Base-by-base conservation (phyloP, 2,113 vertebrate species). In the Mohoua ochrocephala region DNA sequence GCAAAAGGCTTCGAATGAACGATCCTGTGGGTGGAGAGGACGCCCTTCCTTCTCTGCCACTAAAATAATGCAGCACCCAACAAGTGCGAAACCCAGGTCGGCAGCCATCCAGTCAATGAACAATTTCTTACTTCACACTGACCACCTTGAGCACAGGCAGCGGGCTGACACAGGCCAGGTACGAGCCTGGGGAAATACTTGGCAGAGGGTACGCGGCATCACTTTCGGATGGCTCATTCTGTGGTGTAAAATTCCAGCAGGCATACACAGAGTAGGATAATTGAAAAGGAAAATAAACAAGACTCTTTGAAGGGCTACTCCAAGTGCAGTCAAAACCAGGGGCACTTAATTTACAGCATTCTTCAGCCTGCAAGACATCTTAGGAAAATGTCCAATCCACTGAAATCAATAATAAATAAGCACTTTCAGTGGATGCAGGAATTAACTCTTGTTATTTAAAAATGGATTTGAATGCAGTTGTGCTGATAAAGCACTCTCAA, bases 1-100 rank as follows among this genome's bases (percentile, higher is more conserved):
- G 0, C 37, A 61, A 20, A 87, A 75, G 44, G 28, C 52, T 91
- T 35, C 0, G 2, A 52, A 68, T 0, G 0, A 69, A 53, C 47
- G 64, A 4, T 10, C 16, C 42, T 41, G 30, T 3, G 20, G 23
- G 37, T n/a, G n/a, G 60, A 65, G 61, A 82, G 11, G 23, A 71
- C 0, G 0, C 27, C 49, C 16, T 91, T 30, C 49, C 16, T 91
- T 30, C 67, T 57, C 71, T 50, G 39, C 31, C 44, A 35, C 59
- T 44, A 47, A 87, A 96, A 88, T 45, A 42, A 53, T 2, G 50
- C 30, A 67, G 73, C 33, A 44, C 11, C 33, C 63, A 91, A 22
- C 4, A 80, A 74, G 31, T 8, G 47, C 2, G 31, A 93, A 57
- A 57, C 14, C 21, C 44, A 41, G 74, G 30, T 1, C 0, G 0